Evolutionary conservation across 30 jellyfish, hydroid and myxozoan genomes (phyloP).

Genomic region (Pelagia noctiluca): DNA sequence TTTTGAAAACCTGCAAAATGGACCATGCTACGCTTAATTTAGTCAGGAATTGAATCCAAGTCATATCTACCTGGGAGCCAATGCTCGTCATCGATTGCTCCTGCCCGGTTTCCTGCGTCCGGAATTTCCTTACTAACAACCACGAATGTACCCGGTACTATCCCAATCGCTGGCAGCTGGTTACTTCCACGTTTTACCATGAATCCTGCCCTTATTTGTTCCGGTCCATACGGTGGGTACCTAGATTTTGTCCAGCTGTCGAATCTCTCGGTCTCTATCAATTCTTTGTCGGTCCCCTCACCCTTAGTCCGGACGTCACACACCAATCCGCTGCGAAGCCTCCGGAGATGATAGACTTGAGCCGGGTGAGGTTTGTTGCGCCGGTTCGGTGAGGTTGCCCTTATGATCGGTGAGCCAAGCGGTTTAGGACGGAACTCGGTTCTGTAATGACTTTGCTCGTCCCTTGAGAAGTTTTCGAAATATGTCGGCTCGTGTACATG

Average conservation of each 20-base stretch:
- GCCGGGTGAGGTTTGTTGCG: constrained; percentile 72
- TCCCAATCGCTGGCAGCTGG: constrained; percentile 53
- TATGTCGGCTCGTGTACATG: constrained; percentile 46
- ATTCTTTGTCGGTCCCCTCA: neutral
- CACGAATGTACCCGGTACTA: constrained; percentile 41
- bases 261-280: neutral
- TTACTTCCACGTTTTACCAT: neutral
- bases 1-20: too few species aligned
- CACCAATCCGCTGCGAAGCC: constrained; percentile 65
- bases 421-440: constrained; percentile 27
- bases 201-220: neutral
- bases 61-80: constrained; percentile 71
- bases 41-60: neutral
- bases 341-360: constrained; percentile 51
- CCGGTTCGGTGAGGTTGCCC: constrained; percentile 63
- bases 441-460: constrained; percentile 62
- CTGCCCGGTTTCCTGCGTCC: neutral
- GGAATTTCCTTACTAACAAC: neutral
- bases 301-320: constrained; percentile 69
- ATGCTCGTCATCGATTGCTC: constrained; percentile 31
- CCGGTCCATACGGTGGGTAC: constrained; percentile 10
- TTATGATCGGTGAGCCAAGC: neutral
- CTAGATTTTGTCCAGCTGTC: constrained; percentile 57
- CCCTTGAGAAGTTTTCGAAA: constrained; percentile 18
- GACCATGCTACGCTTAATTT: too few species aligned